Evolutionary conservation across 2,797 vertebrate genomes (phyloP).

Genomic region (Enteromius paludinosus): DNA sequence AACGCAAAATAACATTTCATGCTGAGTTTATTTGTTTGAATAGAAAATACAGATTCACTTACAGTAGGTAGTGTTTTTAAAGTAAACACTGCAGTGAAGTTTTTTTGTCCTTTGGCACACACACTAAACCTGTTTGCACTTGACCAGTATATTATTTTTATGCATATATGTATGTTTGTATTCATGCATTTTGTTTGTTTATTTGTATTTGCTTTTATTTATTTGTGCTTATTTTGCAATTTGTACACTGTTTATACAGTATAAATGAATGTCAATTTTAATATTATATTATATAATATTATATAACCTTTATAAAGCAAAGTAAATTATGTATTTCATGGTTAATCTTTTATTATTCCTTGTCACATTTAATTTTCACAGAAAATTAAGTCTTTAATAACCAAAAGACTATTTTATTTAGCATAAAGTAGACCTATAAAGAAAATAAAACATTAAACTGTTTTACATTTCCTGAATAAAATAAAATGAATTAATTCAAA

Average conservation of each 20-base stretch:
- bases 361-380: not conserved
- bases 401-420: not conserved
- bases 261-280: not conserved
- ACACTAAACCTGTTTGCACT: not conserved
- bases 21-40: constrained; percentile 1
- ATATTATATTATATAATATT: too few species aligned
- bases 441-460: too few species aligned
- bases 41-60: not conserved
- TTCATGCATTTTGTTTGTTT: too few species aligned
- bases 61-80: constrained; percentile 6
- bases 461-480: not conserved
- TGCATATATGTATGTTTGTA: too few species aligned
- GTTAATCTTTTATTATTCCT: not conserved
- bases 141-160: not conserved
- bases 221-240: not conserved
- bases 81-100: not conserved
- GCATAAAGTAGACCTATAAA: too few species aligned
- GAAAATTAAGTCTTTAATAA: not conserved
- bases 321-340: not conserved
- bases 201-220: too few species aligned
- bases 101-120: not conserved
- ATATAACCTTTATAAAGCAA: not conserved
- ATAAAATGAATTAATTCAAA: not conserved
- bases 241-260: not conserved
- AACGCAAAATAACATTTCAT: not conserved